A percentile compares a stretch with the other conserved stretches of the same genome.
phyloP scores from a whole-genome alignment of 2,113 vertebrate genomes.

The Mustela lutreola region DNA sequence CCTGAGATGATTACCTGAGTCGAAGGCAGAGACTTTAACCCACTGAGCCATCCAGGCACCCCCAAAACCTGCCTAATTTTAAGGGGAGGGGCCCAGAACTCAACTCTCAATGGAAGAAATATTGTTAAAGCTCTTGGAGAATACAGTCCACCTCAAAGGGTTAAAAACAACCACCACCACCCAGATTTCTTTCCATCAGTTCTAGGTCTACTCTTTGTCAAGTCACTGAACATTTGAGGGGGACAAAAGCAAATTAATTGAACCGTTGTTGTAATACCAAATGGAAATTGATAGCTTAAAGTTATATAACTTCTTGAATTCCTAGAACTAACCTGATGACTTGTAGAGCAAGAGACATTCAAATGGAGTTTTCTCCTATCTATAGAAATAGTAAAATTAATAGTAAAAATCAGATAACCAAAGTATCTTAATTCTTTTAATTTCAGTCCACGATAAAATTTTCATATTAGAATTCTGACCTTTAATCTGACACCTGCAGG shows the following conservation, averaged over 20 bases:
- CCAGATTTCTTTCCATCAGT: neutral
- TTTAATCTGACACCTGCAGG: neutral
- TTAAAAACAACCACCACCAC: neutral
- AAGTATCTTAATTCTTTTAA: constrained; percentile 37
- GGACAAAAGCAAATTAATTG: neutral
- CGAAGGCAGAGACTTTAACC: neutral
- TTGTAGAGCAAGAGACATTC: constrained; percentile 53
- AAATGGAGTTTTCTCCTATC: neutral
- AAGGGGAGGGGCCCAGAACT: neutral
- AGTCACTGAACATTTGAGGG: neutral
- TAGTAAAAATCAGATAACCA: neutral
- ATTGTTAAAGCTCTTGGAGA: neutral
- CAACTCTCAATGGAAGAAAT: neutral
- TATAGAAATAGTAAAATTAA: constrained; percentile 41
- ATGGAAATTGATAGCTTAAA: constrained; percentile 54
- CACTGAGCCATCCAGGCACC: too few species aligned
- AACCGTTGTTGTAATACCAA: constrained; percentile 31
- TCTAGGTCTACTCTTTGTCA: neutral
- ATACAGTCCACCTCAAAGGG: neutral
- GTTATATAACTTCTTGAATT: constrained; percentile 29
- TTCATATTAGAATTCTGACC: constrained; percentile 37
- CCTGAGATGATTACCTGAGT: too few species aligned
- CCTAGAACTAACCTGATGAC: constrained; percentile 41
- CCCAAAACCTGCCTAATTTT: neutral
- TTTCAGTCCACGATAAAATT: neutral